A percentile compares a stretch with the other conserved stretches of the same genome.
Evolutionary conservation across 2,113 vertebrate species (phyloP).

Genomic region (Strix uralensis): DNA sequence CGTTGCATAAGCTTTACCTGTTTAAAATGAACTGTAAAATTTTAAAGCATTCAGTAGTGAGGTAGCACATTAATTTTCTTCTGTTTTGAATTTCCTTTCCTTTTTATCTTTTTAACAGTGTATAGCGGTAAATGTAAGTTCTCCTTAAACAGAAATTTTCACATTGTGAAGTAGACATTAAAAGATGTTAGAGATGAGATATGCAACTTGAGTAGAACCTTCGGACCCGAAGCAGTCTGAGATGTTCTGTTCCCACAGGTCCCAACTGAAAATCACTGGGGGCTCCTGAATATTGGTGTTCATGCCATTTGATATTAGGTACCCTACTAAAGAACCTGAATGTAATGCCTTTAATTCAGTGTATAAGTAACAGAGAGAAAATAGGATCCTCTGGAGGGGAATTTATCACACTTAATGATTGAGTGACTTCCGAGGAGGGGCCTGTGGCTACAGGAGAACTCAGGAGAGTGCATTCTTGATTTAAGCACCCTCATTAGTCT

Average conservation of each 20-base stretch:
- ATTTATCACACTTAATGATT: background rate
- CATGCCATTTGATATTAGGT: background rate
- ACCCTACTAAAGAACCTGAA: background rate
- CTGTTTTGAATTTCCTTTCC: background rate
- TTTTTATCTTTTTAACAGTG: background rate
- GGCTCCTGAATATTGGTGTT: background rate
- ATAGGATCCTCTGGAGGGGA: background rate
- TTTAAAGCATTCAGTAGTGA: background rate
- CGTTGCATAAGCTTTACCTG: background rate
- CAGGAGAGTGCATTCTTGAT: background rate
- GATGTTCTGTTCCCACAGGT: background rate
- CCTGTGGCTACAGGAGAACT: background rate
- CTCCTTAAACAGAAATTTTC: background rate
- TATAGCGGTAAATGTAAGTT: background rate
- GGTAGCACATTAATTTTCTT: background rate
- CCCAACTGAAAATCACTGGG: background rate
- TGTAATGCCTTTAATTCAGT: background rate
- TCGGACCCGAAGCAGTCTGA: background rate
- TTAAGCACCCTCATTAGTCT: background rate
- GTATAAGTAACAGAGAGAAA: background rate
- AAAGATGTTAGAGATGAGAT: background rate
- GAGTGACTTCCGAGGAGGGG: background rate
- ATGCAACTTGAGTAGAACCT: background rate
- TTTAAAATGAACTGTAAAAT: background rate
- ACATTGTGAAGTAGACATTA: background rate